Evolutionary conservation across 2,888 invertebrate genomes (phyloP), one percentile per base, ranked within the genome.

Genomic region (Priocnemis perturbator): DNA sequence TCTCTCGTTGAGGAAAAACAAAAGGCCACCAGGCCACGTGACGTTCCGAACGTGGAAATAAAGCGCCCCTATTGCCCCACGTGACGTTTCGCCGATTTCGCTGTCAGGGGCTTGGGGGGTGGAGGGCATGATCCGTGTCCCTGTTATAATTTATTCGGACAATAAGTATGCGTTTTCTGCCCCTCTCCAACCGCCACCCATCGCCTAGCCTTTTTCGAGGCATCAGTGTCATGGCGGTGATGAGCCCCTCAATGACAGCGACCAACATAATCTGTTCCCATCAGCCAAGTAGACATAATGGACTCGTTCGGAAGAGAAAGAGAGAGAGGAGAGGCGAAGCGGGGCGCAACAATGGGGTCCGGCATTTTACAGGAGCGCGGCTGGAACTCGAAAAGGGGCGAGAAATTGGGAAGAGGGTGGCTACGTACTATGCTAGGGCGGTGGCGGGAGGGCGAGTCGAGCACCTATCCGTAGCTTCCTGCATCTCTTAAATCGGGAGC

Each of bases 261-360:
- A 86, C 85, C 84, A 82, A 84, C 85, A 84, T 87, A 87, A 87
- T 87, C 87, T 86, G 85, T 87, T 87, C 87, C 86, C 87, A 87
- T 87, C 87, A 81, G 81, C 77, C 81, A 70, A 79, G 73, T 79
- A 81, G 86, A 85, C 86, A 87, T 87, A 87, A 87, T 87, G 84
- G 86, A 84, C 79, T 83, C 83, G 77, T 81, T 84, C 37, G 37
- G 1, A 37, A 11, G 37, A 82, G 37, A 44, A 45, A 60, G 44
- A 17, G 50, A 82, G 37, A 37, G 59, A 48, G 44, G 59, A 23
- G 15, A 47, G 7, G 9, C 14, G 23, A 21, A 4, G 79, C 81
- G 80, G 81, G 81, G 77, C 60, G 67, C 74, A 78, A 85, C 85
- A 85, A 86, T 83, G 78, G 79, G 71, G 56, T 50, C 68, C 64